Evolutionary conservation across 2,113 vertebrate genomes (phyloP), one percentile per base, ranked within the genome.

Genomic region (Tympanuchus pallidicinctus): DNA sequence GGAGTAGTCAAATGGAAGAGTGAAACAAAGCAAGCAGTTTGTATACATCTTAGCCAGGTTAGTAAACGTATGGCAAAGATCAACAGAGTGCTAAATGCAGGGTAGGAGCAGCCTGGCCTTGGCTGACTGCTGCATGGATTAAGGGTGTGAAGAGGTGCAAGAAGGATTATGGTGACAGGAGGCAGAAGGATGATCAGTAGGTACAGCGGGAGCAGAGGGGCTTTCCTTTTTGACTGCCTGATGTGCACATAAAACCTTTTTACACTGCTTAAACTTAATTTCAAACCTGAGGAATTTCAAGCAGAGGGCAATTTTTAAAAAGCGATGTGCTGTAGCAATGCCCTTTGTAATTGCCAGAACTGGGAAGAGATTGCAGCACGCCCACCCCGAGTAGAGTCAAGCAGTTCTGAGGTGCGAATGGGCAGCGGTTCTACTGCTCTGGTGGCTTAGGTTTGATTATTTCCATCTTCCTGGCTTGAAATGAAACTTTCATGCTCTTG

Each of bases 201-300:
- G 74, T 45, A 59, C 65, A 13, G 75, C 11, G 1, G 83, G 74
- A 85, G 81, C 77, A 85, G 60, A 10, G 43, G 47, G 22, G 10
- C 67, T 59, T 65, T 80, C 78, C 75, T 45, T 88, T 76, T 65
- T 10, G 38, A 14, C 67, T 36, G 89, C 60, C 56, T 8, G 36
- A 4, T 34, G 84, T n/a, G 84, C 7, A 1, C 48, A 30, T 0
- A 0, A 74, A 85, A 20, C 22, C 0, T 38, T 83, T 71, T 69
- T 54, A 0, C 57, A 36, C 71, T 89, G 47, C 34, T 83, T 86
- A 32, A 69, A 90, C 27, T 73, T 56, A 50, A 93, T 94, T 94
- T 93, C 89, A 94, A 1, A 91, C 60, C 69, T 42, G 75, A 88
- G 43, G 82, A 75, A 79, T 80, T 91, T 36, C 89, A 86, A 82